These are phyloP conservation scores for Scaptomyza pallida DNA, from an alignment of 1,140 invertebrate species.

Conservation along the genomic window DNA sequence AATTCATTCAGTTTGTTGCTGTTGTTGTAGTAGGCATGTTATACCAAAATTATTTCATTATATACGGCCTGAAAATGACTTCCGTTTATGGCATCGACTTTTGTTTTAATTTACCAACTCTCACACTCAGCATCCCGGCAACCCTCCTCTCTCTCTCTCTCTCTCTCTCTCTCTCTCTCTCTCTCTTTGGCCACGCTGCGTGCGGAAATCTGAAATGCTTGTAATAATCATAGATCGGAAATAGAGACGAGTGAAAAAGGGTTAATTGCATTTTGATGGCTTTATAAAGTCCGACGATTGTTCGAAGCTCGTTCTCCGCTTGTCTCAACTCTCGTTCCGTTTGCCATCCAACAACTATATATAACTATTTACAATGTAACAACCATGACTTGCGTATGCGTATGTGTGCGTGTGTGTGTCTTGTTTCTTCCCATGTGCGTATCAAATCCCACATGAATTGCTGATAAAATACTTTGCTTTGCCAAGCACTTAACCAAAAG, in stretches of 20 bases:
- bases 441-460: slow-evolving; percentile 74
- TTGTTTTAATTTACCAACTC: slow-evolving; percentile 70
- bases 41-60: slow-evolving; percentile 70
- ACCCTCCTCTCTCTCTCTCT: background rate
- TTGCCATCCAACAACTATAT: slow-evolving; percentile 5
- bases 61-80: slow-evolving; percentile 70
- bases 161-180: background rate
- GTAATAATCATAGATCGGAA: slow-evolving; percentile 72
- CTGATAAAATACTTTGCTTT: slow-evolving; percentile 66
- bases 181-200: background rate
- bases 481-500: slow-evolving; percentile 77
- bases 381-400: slow-evolving; percentile 23
- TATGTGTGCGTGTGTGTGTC: slow-evolving; percentile 6
- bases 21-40: slow-evolving; percentile 7
- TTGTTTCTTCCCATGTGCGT: slow-evolving; percentile 1
- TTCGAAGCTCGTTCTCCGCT: slow-evolving; percentile 13
- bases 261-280: slow-evolving; percentile 77
- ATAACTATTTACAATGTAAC: slow-evolving; percentile 18
- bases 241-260: slow-evolving; percentile 49
- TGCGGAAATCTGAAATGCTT: slow-evolving; percentile 64
- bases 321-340: slow-evolving; percentile 39
- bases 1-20: slow-evolving; percentile 40
- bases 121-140: slow-evolving; percentile 21
- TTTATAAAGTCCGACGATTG: slow-evolving; percentile 56
- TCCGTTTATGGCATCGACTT: slow-evolving; percentile 73